phyloP scores from a whole-genome alignment of 2,113 vertebrate species.

The Protobothrops mucrosquamatus region DNA sequence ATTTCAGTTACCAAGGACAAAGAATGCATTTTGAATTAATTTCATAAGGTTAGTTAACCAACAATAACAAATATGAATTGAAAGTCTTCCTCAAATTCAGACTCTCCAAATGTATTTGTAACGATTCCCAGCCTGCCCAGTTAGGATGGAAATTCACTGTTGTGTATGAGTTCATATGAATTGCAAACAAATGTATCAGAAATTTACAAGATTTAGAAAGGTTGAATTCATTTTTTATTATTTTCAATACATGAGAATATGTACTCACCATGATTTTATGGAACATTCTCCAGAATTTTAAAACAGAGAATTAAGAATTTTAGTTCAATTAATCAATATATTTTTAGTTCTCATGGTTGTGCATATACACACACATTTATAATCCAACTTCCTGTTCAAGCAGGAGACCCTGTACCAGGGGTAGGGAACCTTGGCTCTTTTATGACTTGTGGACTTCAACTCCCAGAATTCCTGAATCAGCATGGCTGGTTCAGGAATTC shows the following conservation, averaged over 20 bases:
- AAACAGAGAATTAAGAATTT: too few relatives aligned
- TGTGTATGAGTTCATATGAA: neutral
- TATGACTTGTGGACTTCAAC: too few relatives aligned
- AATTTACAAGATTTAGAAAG: neutral
- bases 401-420: neutral
- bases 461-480: too few relatives aligned
- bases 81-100: neutral
- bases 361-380: neutral
- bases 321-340: neutral
- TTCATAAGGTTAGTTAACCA: neutral
- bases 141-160: neutral
- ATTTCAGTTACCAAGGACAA: conserved; percentile 3
- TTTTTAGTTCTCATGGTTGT: neutral
- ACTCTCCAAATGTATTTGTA: neutral
- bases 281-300: conserved; percentile 5
- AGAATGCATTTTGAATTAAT: conserved; percentile 17
- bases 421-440: too few relatives aligned
- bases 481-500: too few relatives aligned
- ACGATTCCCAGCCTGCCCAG: neutral
- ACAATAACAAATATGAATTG: conserved; percentile 10
- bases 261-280: neutral
- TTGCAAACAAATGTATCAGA: neutral
- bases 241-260: neutral
- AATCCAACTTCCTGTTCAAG: neutral
- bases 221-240: neutral